Evolutionary conservation across 1,140 invertebrate genomes (phyloP).

Genomic region (Wiebesia pumilae): DNA sequence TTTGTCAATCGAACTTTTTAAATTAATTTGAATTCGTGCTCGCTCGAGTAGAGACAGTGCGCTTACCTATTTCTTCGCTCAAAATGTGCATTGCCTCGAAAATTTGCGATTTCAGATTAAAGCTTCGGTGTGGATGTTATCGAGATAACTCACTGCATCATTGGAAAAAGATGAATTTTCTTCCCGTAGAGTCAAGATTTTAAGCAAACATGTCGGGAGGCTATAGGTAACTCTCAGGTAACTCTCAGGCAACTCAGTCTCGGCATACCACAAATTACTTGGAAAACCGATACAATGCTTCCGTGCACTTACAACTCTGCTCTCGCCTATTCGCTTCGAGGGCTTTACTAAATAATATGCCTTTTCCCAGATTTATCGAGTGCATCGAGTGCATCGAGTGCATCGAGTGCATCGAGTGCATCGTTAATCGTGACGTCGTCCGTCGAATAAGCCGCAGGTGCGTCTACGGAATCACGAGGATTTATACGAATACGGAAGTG

Average conservation of each 20-base stretch:
- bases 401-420: too few species aligned
- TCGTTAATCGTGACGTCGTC: background rate
- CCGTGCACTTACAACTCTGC: background rate
- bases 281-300: background rate
- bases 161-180: too few species aligned
- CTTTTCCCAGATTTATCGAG: background rate
- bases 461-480: background rate
- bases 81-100: too few species aligned
- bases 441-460: too few species aligned
- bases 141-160: too few species aligned
- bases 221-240: background rate
- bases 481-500: background rate
- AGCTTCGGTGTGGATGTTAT: too few species aligned
- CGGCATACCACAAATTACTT: background rate
- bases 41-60: too few species aligned
- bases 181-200: background rate
- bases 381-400: too few species aligned
- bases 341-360: background rate
- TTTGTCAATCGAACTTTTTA: too few species aligned
- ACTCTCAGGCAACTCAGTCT: background rate
- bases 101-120: too few species aligned
- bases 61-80: too few species aligned
- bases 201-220: background rate
- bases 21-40: too few species aligned
- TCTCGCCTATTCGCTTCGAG: background rate